Percentiles rank a stretch among this genome's conserved stretches.
phyloP scores from a whole-genome alignment of 2,797 vertebrate genomes.

The Manis pentadactyla region DNA sequence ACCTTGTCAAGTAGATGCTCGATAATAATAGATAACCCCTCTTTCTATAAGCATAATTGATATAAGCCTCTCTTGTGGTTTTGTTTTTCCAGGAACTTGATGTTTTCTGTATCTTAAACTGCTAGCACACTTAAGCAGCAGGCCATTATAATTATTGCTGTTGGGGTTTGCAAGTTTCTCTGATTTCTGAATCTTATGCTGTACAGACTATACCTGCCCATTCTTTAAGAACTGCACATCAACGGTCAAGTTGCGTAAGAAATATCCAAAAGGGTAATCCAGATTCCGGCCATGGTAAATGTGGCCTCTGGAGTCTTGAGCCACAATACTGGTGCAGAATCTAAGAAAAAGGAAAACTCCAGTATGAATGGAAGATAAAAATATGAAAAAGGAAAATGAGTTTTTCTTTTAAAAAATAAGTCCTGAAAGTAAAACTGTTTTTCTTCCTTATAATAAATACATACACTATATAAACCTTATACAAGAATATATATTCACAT shows the following conservation, averaged over 20 bases:
- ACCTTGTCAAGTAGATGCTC: neutral
- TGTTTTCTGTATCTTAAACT: neutral
- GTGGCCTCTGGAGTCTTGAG: slow-evolving; percentile 92
- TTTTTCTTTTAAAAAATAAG: slow-evolving; percentile 14
- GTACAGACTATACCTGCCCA: slow-evolving; percentile 87
- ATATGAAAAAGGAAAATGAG: neutral
- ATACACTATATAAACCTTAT: neutral
- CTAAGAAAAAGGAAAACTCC: slow-evolving; percentile 82
- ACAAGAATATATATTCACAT: neutral
- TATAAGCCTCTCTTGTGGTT: neutral
- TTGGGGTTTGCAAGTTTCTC: neutral
- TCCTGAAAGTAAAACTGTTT: neutral
- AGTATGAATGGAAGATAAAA: slow-evolving; percentile 17
- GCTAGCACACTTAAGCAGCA: neutral
- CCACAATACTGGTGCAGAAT: slow-evolving; percentile 96
- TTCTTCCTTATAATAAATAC: neutral
- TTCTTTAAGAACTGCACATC: slow-evolving; percentile 91
- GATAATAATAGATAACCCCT: neutral
- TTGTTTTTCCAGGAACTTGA: neutral
- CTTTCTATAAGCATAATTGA: neutral
- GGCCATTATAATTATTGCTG: neutral
- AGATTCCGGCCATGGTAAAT: slow-evolving; percentile 96
- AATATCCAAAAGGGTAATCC: slow-evolving; percentile 89
- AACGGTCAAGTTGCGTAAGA: slow-evolving; percentile 92
- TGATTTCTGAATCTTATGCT: neutral